Base-by-base conservation (phyloP, 1,140 invertebrate species). In the Helicorthomorpha holstii region DNA sequence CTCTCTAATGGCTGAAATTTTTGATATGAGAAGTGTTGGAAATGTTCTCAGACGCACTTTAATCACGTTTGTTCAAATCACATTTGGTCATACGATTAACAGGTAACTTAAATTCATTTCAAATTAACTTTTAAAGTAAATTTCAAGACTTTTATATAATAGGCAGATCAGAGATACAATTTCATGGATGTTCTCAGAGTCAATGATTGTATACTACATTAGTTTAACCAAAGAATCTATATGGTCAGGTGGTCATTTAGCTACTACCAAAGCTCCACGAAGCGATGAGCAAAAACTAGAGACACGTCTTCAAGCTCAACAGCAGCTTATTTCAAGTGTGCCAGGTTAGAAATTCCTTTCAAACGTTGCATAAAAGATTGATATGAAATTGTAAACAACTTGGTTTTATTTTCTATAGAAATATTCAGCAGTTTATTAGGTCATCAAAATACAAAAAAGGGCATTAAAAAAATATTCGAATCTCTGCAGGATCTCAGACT, bases 41-140 rank as follows among this genome's bases (percentile, higher is more conserved):
- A 81, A 83, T 48, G 89, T 85, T 79, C 69, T 93, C 14, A 68
- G 88, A 55, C 81, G 82, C 60, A 89, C 84, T 25, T 71, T 93
- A 2, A 90, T 94, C 54, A 82, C 81, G 7, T 92, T 92, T 69
- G 87, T 93, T 4, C 88, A 94, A 67, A 82, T 91, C 45, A 87
- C 85, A 0, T 93, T 88, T 67, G 87, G 87, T 4, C 73, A 85
- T 54, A 91, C 85, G 23, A 92, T 93, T 45, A 92, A 90, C 64
- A 81, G 82, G 75, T 83, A 62, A 56, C 45, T 58, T 49, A 44
- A 23, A 23, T 29, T 14, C 25, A 16, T 53, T 19, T 41, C 16
- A 16, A 51, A 34, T 12, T 16, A 53, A 27, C 4, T 51, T 34
- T 29, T 21, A 24, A n/a, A 53, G 38, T 25, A 19, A 14, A 52